Evolutionary conservation across 2,888 invertebrate genomes (phyloP).

Genomic region (Rapana venosa): DNA sequence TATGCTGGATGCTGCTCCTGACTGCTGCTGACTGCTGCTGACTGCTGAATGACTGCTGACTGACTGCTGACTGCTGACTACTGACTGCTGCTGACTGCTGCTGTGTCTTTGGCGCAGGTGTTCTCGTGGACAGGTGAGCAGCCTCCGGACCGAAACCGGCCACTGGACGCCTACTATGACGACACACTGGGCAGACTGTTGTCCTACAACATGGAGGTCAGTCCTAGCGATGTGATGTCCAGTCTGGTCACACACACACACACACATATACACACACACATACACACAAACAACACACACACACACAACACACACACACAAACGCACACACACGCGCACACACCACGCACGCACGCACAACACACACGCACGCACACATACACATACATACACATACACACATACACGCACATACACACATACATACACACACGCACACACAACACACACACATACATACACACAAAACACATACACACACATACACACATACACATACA

Average conservation of each 20-base stretch:
- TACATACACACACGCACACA: not conserved
- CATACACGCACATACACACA: not conserved
- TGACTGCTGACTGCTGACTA: too few relatives aligned
- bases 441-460: not conserved
- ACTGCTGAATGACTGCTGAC: too few relatives aligned
- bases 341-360: too few relatives aligned
- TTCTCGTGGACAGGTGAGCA: conserved; percentile 83
- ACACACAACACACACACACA: too few relatives aligned
- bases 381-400: not conserved
- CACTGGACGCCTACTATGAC: conserved; percentile 84
- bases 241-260: not conserved
- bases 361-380: not conserved
- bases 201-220: conserved; percentile 81
- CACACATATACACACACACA: not conserved
- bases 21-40: too few relatives aligned
- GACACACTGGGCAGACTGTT: conserved; percentile 83
- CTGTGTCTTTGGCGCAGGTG: conserved; percentile 78
- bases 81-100: too few relatives aligned
- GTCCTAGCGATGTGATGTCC: not conserved
- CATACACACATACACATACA: too few relatives aligned
- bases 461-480: too few relatives aligned
- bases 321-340: too few relatives aligned
- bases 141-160: conserved; percentile 81
- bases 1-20: too few relatives aligned
- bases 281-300: too few relatives aligned